Evolutionary conservation across 2,888 invertebrate species (phyloP), one percentile per base, ranked within the genome.

Genomic region (Trilocha varians): DNA sequence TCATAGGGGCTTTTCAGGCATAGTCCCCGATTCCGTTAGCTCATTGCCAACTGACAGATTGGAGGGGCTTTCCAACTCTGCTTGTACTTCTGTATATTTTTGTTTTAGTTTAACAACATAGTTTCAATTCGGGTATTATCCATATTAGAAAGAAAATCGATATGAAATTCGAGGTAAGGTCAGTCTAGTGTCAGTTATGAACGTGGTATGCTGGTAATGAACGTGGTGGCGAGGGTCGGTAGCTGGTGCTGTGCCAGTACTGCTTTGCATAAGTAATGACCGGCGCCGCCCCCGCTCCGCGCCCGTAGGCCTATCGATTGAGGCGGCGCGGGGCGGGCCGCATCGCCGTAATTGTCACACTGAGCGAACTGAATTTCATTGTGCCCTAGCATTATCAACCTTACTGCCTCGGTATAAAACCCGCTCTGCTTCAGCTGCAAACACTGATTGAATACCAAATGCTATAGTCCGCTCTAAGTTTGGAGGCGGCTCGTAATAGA

Each of bases 231-330:
- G 47, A 43, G 50, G 51, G 46, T 50, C 51, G 25, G 25, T 25
- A 25, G 3, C 25, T 25, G 25, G 25, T 25, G 25, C 25, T 56
- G 59, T 65, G 65, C 65, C 62, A 59, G 62, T 78, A 73, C 70
- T 79, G 78, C 83, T 80, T 83, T 84, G 80, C 84, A 84, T 85
- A 84, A 84, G 77, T 83, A 79, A 82, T 83, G 76, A 76, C 62
- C 62, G 61, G 62, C 59, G 55, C 74, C 58, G 70, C 72, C 51
- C 76, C 70, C 87, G 88, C 86, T 37, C 87, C 84, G 75, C 89
- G 87, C 88, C 62, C 88, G 90, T 74, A 91, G 90, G 54, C 91
- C 90, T 64, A 91, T 91, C 55, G 91, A 91, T 78, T 91, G 90
- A 76, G 91, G 80, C 75, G 89, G 88, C 65, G 91, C 66, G 91